These are phyloP conservation scores for Cheilosia soror DNA, from an alignment of 2,888 invertebrate species.

Conservation along the genomic window DNA sequence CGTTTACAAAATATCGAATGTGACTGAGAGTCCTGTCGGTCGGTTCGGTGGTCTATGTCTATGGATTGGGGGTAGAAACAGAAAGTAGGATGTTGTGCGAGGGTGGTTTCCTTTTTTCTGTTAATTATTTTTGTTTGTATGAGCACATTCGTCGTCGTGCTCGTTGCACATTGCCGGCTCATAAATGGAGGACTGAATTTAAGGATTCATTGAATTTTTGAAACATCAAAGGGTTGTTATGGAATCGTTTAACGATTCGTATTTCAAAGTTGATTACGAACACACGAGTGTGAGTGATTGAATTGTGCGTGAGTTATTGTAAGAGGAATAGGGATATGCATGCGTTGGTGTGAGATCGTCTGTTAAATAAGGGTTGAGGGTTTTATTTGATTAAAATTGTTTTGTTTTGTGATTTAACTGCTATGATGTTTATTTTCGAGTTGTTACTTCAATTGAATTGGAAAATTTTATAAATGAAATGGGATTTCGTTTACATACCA, in stretches of 20 bases:
- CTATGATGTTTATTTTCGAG: constrained; percentile 18
- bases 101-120: constrained; percentile 47
- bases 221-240: constrained; percentile 74
- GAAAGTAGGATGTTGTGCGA: not conserved
- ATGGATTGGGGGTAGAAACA: not conserved
- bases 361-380: constrained; percentile 3
- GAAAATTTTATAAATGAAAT: not conserved
- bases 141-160: constrained; percentile 14
- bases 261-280: constrained; percentile 69
- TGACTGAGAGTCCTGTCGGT: not conserved
- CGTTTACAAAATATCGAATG: not conserved
- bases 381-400: constrained; percentile 67
- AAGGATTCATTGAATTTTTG: constrained; percentile 71
- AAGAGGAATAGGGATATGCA: not conserved
- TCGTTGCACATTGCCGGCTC: not conserved
- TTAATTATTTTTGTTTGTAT: constrained; percentile 69
- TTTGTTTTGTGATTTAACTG: constrained; percentile 47
- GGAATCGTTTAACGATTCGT: constrained; percentile 68
- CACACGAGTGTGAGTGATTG: constrained; percentile 36
- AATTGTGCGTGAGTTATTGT: constrained; percentile 24
- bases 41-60: not conserved
- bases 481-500: not conserved
- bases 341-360: not conserved
- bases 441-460: constrained; percentile 3
- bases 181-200: constrained; percentile 68